Conservation (phyloP, 2,888 invertebrate genomes). For the Habrosyne pyritoides region DNA sequence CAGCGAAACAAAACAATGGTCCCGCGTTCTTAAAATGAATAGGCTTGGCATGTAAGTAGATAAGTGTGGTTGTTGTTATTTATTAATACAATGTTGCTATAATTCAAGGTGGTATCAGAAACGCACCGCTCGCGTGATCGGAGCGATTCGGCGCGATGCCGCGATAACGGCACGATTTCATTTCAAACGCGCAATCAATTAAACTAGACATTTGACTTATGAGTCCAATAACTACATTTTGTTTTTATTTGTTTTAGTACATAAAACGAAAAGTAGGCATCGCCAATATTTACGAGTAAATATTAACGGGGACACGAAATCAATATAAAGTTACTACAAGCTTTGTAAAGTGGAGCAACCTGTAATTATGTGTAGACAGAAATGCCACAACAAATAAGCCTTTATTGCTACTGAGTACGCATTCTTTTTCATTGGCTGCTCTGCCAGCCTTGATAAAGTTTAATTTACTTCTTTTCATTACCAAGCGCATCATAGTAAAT, state of each 20-base stretch:
- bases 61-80: slow-evolving; percentile 24
- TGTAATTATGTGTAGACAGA: slow-evolving; percentile 33
- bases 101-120: slow-evolving; percentile 41
- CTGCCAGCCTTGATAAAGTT: slow-evolving; percentile 43
- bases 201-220: slow-evolving; percentile 37
- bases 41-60: slow-evolving; percentile 23
- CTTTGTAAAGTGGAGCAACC: slow-evolving; percentile 44
- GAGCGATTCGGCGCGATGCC: slow-evolving; percentile 32
- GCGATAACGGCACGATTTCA: slow-evolving; percentile 38
- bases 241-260: slow-evolving; percentile 30
- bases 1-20: not conserved
- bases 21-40: not conserved
- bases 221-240: slow-evolving; percentile 26
- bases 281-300: slow-evolving; percentile 21
- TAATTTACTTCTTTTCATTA: slow-evolving; percentile 70
- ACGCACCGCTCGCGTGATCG: slow-evolving; percentile 43
- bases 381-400: slow-evolving; percentile 21
- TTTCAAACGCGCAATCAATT: slow-evolving; percentile 45
- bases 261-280: slow-evolving; percentile 14
- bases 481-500: slow-evolving; percentile 74
- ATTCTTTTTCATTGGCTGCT: slow-evolving; percentile 19
- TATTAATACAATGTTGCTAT: slow-evolving; percentile 21
- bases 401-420: slow-evolving; percentile 21
- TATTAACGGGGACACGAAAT: slow-evolving; percentile 25
- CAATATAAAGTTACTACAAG: slow-evolving; percentile 16